phyloP scores from a whole-genome alignment of 2,888 invertebrate genomes.

The Orchesellides sinensis region DNA sequence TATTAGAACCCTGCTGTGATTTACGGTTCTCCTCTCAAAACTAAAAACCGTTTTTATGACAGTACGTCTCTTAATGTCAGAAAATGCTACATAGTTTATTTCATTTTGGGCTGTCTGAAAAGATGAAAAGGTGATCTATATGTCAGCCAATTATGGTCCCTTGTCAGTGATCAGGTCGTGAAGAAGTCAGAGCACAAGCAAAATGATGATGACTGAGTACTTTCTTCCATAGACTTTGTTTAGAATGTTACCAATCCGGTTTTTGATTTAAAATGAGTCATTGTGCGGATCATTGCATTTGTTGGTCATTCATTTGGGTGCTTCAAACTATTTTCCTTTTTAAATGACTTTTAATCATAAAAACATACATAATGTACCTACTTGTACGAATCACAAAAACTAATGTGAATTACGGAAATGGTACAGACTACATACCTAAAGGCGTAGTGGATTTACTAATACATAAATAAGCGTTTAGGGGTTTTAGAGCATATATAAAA shows the following conservation, averaged over 20 bases:
- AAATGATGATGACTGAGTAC: too few species aligned
- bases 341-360: neutral
- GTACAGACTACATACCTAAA: too few species aligned
- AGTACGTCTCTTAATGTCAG: neutral
- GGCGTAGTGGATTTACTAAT: too few species aligned
- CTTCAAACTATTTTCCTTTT: conserved; percentile 5
- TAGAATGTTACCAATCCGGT: conserved; percentile 60
- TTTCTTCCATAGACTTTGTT: too few species aligned
- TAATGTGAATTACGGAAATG: neutral
- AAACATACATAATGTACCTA: too few species aligned
- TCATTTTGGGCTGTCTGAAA: neutral
- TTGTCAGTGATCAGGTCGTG: conserved; percentile 51
- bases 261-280: conserved; percentile 39
- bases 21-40: conserved; percentile 22
- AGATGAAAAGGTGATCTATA: conserved; percentile 39
- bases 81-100: conserved; percentile 4
- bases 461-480: too few species aligned
- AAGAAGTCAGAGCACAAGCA: conserved; percentile 29
- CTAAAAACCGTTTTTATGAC: conserved; percentile 29
- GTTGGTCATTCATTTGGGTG: conserved; percentile 20
- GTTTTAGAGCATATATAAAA: too few species aligned
- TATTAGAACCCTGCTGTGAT: conserved; percentile 42
- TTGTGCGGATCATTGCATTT: conserved; percentile 4
- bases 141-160: conserved; percentile 53
- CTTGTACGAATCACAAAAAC: too few species aligned